A percentile compares a stretch with the other conserved stretches of the same genome.
These are phyloP conservation scores for Phaetusa simplex DNA, from an alignment of 2,113 vertebrate genomes.

Conservation along the genomic window DNA sequence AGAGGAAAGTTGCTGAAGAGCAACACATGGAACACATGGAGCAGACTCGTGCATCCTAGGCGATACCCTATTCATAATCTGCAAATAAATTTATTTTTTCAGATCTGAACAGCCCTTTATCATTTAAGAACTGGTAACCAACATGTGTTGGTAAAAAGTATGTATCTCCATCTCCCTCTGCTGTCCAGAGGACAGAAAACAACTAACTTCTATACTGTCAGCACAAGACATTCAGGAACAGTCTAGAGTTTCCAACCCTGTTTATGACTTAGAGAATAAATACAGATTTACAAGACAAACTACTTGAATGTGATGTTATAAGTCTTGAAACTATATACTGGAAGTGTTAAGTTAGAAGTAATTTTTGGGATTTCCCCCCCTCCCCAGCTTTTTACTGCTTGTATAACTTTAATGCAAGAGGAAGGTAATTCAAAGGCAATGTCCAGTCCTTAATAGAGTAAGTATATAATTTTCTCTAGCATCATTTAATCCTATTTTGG, in stretches of 20 bases:
- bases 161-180: constrained; percentile 41
- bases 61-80: neutral
- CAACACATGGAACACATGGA: neutral
- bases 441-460: neutral
- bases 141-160: neutral
- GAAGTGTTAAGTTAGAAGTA: neutral
- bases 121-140: neutral
- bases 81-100: neutral
- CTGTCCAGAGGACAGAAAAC: constrained; percentile 10
- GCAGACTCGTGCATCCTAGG: neutral
- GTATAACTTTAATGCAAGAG: neutral
- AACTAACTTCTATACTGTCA: neutral
- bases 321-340: neutral
- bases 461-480: neutral
- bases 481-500: neutral
- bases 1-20: neutral
- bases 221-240: neutral
- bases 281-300: neutral
- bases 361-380: neutral
- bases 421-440: neutral
- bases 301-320: neutral
- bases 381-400: neutral
- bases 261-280: neutral
- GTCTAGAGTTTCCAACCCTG: neutral
- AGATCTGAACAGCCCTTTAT: neutral